Conservation (phyloP, 2,797 vertebrate genomes). For the Galaxias olidus region DNA sequence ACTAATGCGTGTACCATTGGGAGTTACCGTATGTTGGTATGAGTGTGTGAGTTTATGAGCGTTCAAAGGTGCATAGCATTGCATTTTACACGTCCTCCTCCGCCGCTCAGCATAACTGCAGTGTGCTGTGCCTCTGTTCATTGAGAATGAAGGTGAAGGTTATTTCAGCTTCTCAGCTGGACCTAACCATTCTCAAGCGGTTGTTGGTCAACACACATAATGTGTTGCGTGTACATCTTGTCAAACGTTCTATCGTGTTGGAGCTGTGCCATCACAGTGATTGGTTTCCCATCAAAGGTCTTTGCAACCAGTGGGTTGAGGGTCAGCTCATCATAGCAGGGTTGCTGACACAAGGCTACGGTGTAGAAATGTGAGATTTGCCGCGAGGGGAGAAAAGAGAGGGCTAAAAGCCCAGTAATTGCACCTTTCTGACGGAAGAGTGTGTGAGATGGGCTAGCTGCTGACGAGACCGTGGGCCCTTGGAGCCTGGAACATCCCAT, state of each 20-base stretch:
- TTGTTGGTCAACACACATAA: too few relatives aligned
- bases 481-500: conserved; percentile 38
- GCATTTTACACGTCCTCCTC: too few relatives aligned
- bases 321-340: neutral
- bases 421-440: conserved; percentile 50
- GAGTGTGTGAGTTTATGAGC: neutral
- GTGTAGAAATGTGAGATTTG: conserved; percentile 34
- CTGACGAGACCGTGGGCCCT: conserved; percentile 38
- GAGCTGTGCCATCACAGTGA: neutral
- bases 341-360: neutral
- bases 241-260: too few relatives aligned
- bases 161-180: too few relatives aligned
- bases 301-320: too few relatives aligned
- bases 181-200: too few relatives aligned
- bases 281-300: too few relatives aligned
- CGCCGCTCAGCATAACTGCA: too few relatives aligned
- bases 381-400: conserved; percentile 19
- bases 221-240: too few relatives aligned
- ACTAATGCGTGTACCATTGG: conserved; percentile 17
- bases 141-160: too few relatives aligned
- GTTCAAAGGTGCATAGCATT: neutral
- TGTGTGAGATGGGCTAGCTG: conserved; percentile 58
- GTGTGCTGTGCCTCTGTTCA: too few relatives aligned
- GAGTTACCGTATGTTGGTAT: conserved; percentile 15
- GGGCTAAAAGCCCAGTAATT: conserved; percentile 72